A percentile compares a stretch with the other conserved stretches of the same genome.
phyloP scores from a whole-genome alignment of 2,797 vertebrate genomes.

The Toxotes lorentzi region DNA sequence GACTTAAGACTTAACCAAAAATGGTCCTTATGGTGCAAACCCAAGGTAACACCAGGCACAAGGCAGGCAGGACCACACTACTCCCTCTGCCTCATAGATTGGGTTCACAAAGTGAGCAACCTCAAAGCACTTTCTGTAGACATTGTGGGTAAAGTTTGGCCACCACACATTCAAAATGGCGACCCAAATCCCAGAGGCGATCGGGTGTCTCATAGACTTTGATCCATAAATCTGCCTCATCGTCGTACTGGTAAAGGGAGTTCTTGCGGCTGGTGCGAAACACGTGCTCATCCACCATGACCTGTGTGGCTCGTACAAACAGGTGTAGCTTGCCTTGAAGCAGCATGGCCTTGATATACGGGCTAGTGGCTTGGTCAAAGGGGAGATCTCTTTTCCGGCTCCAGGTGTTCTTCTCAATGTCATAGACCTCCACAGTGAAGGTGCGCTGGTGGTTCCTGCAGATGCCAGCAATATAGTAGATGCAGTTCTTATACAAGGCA shows the following conservation, averaged over 20 bases:
- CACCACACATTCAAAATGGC: conserved; percentile 99
- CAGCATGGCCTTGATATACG: conserved; percentile 96
- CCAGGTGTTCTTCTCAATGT: conserved; percentile 95
- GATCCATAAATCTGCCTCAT: conserved; percentile 92
- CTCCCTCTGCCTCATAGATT: conserved; percentile 57
- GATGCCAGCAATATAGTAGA: conserved; percentile 98
- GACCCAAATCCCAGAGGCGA: conserved; percentile 98
- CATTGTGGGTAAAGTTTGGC: conserved; percentile 99
- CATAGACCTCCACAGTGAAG: conserved; percentile 97
- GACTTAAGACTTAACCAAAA: conserved; percentile 83
- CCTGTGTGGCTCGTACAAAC: conserved; percentile 98
- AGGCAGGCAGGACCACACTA: conserved; percentile 72
- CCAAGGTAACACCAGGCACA: conserved; percentile 87
- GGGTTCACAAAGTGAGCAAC: conserved; percentile 49
- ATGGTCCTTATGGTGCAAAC: conserved; percentile 87
- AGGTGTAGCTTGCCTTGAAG: conserved; percentile 94
- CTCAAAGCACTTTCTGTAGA: conserved; percentile 99
- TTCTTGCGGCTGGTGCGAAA: conserved; percentile 99
- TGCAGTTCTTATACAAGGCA: conserved; percentile 92
- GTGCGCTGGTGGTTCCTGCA: conserved; percentile 97
- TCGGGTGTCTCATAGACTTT: conserved; percentile 98
- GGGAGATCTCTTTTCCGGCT: conserved; percentile 94
- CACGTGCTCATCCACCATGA: conserved; percentile 97
- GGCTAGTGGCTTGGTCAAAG: conserved; percentile 97
- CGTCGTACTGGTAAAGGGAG: conserved; percentile 96